Base-by-base conservation (phyloP, 1,140 invertebrate genomes). In the Aphis craccivora region DNA sequence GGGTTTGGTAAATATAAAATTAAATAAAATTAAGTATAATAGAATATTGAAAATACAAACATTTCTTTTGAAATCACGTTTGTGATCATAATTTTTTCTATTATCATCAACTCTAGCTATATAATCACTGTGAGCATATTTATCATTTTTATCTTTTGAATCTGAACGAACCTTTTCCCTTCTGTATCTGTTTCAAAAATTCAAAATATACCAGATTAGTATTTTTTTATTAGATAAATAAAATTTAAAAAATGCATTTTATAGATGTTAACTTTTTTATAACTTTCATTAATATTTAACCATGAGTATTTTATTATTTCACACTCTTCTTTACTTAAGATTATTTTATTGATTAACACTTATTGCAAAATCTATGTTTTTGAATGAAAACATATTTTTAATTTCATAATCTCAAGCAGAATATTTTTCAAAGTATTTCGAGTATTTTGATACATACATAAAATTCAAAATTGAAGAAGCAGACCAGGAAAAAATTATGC, bases 131-230 rank as follows among this genome's bases (percentile, higher is more conserved):
- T 84, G 91, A 5, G 45, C 4, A 83, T 92, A 92, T 92, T 81
- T 92, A 37, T 92, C 91, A 86, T 25, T 76, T 40, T 93, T 93
- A 43, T 93, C 91, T 93, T 93, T 93, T 18, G 89, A 14, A 93
- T 93, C 91, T 30, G 35, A 86, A 84, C 91, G 91, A 86, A 83
- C 4, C 53, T 93, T 93, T 43, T 93, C 91, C 43, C 76, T 93
- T n/a, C 35, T 93, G 55, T 51, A 93, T n/a, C 91, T 93, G 5
- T 67, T 90, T 55, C 6, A 40, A 89, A 89, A 89, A 23, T 37
- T 2, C 55, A 45, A 51, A 51, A 53, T 8, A 11, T n/a, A n/a
- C 30, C 14, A 67, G 14, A n/a, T n/a, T 67, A 67, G n/a, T n/a
- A 14, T n/a, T n/a, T 67, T n/a, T 67, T 67, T 18, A n/a, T 18